Conservation (phyloP, 2,888 invertebrate species). For the Apamea epomidion region DNA sequence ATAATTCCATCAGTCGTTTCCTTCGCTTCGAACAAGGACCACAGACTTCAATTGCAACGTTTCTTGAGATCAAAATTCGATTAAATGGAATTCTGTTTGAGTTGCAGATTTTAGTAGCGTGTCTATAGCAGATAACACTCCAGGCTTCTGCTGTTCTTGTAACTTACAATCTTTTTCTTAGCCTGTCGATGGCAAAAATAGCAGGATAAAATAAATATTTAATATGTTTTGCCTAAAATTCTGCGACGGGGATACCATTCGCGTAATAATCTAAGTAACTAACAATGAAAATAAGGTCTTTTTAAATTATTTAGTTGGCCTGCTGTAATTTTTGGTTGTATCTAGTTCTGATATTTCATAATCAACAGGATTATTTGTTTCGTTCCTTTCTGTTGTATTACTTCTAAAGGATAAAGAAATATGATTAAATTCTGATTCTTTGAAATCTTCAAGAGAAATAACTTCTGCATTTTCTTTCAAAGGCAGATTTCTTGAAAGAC, state of each 20-base stretch:
- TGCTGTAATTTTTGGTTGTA: neutral
- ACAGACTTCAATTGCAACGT: slow-evolving; percentile 63
- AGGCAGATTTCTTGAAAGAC: neutral
- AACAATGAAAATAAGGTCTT: neutral
- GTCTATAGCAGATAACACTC: neutral
- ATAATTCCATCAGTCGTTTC: slow-evolving; percentile 69
- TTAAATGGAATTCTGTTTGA: slow-evolving; percentile 44
- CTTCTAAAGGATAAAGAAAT: neutral
- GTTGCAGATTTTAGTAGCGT: slow-evolving; percentile 18
- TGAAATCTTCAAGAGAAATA: neutral
- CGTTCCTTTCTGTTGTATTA: neutral
- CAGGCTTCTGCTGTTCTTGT: neutral
- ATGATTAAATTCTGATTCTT: neutral
- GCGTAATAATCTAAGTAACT: no score
- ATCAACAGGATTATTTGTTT: neutral
- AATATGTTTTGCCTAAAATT: no score
- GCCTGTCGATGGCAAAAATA: no score
- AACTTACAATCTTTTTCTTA: no score
- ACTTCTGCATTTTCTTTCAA: neutral
- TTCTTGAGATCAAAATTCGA: slow-evolving; percentile 59
- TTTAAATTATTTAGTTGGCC: neutral
- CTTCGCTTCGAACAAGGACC: slow-evolving; percentile 49
- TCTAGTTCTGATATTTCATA: neutral
- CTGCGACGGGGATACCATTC: no score
- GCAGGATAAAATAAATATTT: no score